Percentiles rank a stretch among this genome's conserved stretches.
Evolutionary conservation across 2,797 vertebrate species (phyloP).

Genomic region (Pantherophis alleghaniensis): DNA sequence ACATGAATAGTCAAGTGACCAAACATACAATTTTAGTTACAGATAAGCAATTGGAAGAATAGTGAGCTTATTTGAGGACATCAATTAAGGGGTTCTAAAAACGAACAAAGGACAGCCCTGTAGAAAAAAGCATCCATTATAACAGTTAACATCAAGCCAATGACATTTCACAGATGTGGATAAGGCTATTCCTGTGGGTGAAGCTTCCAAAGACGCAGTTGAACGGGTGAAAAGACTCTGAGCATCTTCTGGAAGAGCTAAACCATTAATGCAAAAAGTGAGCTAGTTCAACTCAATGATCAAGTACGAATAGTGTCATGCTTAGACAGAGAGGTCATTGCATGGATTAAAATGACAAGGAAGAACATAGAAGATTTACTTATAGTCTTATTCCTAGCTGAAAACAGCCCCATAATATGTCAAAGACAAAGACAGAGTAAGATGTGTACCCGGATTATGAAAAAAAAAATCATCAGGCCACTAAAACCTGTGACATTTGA

Average conservation of each 20-base stretch:
- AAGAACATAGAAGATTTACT: not conserved
- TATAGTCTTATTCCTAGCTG: not conserved
- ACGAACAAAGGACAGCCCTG: not conserved
- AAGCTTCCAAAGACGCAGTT: not conserved
- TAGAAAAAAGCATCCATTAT: not conserved
- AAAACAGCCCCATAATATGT: not conserved
- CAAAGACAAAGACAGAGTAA: not conserved
- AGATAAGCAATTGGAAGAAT: not conserved
- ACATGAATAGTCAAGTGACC: not conserved
- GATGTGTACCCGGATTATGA: not conserved
- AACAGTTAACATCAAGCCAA: not conserved
- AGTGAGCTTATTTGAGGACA: not conserved
- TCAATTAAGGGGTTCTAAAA: not conserved
- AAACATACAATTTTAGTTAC: not conserved
- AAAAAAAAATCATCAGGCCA: not conserved
- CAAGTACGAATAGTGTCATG: not conserved
- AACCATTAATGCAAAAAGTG: not conserved
- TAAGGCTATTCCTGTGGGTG: not conserved
- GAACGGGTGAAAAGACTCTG: not conserved
- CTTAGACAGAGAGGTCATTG: not conserved
- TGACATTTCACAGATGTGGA: not conserved
- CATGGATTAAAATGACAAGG: not conserved
- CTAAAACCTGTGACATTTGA: not conserved
- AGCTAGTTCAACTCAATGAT: not conserved
- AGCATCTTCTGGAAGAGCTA: not conserved